Evolutionary conservation across 2,797 vertebrate species (phyloP).

Genomic region (Hypotaenidia philippensis): DNA sequence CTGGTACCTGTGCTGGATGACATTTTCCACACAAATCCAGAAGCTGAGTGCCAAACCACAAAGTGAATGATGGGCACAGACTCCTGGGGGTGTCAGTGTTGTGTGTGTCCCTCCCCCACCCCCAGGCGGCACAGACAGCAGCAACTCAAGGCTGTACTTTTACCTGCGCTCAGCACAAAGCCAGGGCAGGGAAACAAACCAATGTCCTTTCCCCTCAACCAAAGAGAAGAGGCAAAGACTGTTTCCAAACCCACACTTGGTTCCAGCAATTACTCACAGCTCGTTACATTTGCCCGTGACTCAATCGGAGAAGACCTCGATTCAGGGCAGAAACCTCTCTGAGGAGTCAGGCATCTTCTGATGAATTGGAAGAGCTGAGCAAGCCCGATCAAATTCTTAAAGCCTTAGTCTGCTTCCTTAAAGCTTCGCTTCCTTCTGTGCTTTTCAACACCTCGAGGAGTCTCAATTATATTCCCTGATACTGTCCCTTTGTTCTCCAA

Average conservation of each 20-base stretch:
- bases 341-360: background rate
- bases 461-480: background rate
- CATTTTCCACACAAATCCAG: background rate
- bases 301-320: background rate
- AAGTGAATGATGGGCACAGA: background rate
- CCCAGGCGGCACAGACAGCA: rapidly evolving
- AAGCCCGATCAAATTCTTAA: background rate
- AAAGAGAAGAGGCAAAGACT: background rate
- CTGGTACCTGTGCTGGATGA: background rate
- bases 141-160: rapidly evolving
- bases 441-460: background rate
- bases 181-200: background rate
- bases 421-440: background rate
- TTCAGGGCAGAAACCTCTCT: background rate
- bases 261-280: slow-evolving; percentile 7
- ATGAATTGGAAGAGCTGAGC: background rate
- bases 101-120: background rate
- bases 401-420: background rate
- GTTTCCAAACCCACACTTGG: background rate
- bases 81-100: background rate
- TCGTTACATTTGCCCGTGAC: background rate
- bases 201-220: background rate
- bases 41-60: background rate
- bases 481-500: background rate
- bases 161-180: background rate